Conservation (phyloP, 1,140 invertebrate genomes). For the Drosophila micromelanica region DNA sequence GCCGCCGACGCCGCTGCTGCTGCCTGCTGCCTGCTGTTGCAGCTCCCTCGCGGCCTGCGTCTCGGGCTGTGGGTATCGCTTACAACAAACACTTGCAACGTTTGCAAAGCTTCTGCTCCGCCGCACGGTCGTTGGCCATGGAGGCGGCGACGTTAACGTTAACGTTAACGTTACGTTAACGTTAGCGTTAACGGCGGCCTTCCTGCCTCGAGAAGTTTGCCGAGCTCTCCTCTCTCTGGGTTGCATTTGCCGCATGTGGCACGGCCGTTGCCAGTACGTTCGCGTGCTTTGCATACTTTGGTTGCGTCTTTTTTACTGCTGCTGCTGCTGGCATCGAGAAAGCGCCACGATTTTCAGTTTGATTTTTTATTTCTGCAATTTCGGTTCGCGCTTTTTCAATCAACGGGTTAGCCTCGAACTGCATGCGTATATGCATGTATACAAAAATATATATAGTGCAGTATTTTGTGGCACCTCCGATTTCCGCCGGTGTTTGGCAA, state of each 20-base stretch:
- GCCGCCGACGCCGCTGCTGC: conserved; percentile 9
- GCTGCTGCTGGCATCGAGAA: conserved; percentile 45
- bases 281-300: conserved; percentile 84
- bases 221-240: conserved; percentile 46
- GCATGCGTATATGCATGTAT: background rate
- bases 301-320: conserved; percentile 71
- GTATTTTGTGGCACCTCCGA: conserved; percentile 48
- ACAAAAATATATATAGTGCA: conserved; percentile 19
- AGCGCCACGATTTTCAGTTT: conserved; percentile 19
- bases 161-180: conserved; percentile 53
- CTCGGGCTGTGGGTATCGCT: conserved; percentile 63
- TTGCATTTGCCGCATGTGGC: conserved; percentile 50
- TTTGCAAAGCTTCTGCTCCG: conserved; percentile 64
- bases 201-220: conserved; percentile 67
- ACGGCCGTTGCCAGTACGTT: conserved; percentile 74
- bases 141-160: conserved; percentile 24
- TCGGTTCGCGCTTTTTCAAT: conserved; percentile 26
- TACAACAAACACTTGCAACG: conserved; percentile 77
- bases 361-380: conserved; percentile 22
- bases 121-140: conserved; percentile 47
- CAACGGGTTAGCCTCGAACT: conserved; percentile 10
- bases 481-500: conserved; percentile 45
- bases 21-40: conserved; percentile 8
- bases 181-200: conserved; percentile 61
- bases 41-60: conserved; percentile 55